These are phyloP conservation scores for Latrodectus hesperus DNA, from an alignment of 2,888 invertebrate species.

Conservation along the genomic window DNA sequence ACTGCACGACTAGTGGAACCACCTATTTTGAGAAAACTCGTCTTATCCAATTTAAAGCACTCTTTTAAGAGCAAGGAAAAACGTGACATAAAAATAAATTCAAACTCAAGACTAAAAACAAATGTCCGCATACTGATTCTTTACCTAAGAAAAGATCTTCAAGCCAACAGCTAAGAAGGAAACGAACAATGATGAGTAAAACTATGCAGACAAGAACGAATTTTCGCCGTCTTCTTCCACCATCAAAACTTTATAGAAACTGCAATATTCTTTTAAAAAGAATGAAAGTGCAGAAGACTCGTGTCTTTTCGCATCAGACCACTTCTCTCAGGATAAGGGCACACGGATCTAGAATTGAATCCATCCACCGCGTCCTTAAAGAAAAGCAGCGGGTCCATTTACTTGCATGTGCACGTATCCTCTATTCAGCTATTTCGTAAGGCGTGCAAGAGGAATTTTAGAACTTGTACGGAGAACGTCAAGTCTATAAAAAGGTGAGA, in stretches of 20 bases:
- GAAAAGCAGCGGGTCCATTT: slow-evolving; percentile 21
- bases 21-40: no score
- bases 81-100: no score
- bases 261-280: neutral
- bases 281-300: neutral
- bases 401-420: slow-evolving; percentile 39
- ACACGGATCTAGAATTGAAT: slow-evolving; percentile 16
- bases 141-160: neutral
- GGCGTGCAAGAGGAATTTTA: slow-evolving; percentile 36
- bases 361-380: neutral
- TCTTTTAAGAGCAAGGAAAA: no score
- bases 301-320: slow-evolving; percentile 7
- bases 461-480: neutral
- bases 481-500: neutral
- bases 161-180: neutral
- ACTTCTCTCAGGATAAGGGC: neutral
- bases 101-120: no score
- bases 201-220: slow-evolving; percentile 1
- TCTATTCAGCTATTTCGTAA: slow-evolving; percentile 30
- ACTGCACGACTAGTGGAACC: no score
- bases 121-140: no score
- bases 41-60: no score
- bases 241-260: neutral
- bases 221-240: neutral
- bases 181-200: neutral